A percentile compares a stretch with the other conserved stretches of the same genome.
phyloP scores from a whole-genome alignment of 2,113 vertebrate species.

The Rousettus leschenaultii region DNA sequence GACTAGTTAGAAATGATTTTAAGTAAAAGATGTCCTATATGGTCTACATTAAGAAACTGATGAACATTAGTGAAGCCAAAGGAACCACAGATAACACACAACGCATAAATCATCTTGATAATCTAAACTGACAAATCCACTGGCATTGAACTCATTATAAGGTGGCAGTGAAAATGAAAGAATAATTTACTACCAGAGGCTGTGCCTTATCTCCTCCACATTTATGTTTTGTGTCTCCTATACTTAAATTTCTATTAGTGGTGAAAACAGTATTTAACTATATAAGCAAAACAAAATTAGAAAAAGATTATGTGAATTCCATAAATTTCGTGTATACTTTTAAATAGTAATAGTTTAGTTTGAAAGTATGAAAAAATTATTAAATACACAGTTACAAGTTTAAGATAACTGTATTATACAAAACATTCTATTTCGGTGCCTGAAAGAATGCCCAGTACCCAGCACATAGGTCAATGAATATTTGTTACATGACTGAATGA shows the following conservation, averaged over 20 bases:
- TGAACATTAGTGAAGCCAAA: not conserved
- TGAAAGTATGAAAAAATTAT: not conserved
- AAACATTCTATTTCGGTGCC: not conserved
- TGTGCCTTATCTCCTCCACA: not conserved
- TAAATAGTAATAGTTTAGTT: not conserved
- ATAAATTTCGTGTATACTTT: not conserved
- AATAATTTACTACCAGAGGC: not conserved
- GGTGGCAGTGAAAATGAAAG: not conserved
- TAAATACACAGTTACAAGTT: not conserved
- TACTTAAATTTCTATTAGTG: not conserved
- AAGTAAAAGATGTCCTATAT: not conserved
- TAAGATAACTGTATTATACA: not conserved
- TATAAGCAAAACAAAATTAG: not conserved
- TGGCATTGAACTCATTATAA: not conserved
- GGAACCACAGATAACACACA: not conserved
- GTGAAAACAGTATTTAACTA: not conserved
- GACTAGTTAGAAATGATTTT: not conserved
- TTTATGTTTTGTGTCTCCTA: not conserved
- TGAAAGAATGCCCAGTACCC: not conserved
- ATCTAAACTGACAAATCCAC: not conserved
- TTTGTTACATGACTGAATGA: not conserved
- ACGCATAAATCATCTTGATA: not conserved
- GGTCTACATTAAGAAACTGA: not conserved
- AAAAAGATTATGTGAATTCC: not conserved
- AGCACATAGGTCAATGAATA: not conserved